Evolutionary conservation across 2,888 invertebrate species (phyloP).

Genomic region (Andrena hattorfiana): DNA sequence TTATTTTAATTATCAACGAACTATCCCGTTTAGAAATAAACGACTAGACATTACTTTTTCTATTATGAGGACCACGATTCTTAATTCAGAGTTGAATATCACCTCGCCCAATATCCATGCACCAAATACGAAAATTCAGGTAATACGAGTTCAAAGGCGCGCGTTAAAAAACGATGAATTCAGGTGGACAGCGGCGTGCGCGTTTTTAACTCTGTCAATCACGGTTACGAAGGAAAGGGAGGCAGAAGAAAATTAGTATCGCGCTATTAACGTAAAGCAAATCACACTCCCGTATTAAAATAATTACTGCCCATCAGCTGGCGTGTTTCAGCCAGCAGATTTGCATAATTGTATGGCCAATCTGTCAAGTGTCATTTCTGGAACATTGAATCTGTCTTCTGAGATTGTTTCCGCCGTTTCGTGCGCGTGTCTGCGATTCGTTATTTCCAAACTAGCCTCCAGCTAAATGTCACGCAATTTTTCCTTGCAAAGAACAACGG

Average conservation of each 20-base stretch:
- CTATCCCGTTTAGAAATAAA: too few relatives aligned
- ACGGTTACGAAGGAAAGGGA: background rate
- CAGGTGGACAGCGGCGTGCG: background rate
- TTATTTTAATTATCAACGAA: too few relatives aligned
- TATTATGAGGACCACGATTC: too few relatives aligned
- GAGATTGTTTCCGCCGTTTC: slow-evolving; percentile 15
- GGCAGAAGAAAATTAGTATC: background rate
- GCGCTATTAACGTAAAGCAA: slow-evolving; percentile 14
- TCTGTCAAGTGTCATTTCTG: slow-evolving; percentile 55
- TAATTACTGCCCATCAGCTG: slow-evolving; percentile 46
- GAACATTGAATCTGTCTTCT: slow-evolving; percentile 37
- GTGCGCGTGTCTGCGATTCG: slow-evolving; percentile 6
- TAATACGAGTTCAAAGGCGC: background rate
- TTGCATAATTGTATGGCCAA: slow-evolving; percentile 59
- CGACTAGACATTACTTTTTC: too few relatives aligned
- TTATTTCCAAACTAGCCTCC: background rate
- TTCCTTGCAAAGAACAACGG: background rate
- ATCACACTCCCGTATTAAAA: slow-evolving; percentile 38
- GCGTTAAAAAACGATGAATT: background rate
- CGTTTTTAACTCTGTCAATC: slow-evolving; percentile 21
- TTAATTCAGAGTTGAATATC: too few relatives aligned
- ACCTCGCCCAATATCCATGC: too few relatives aligned
- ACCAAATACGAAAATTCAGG: too few relatives aligned
- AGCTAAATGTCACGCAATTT: background rate
- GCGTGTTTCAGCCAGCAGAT: slow-evolving; percentile 37